phyloP scores from a whole-genome alignment of 2,888 invertebrate genomes.

The Drosophila pseudotakahashii region DNA sequence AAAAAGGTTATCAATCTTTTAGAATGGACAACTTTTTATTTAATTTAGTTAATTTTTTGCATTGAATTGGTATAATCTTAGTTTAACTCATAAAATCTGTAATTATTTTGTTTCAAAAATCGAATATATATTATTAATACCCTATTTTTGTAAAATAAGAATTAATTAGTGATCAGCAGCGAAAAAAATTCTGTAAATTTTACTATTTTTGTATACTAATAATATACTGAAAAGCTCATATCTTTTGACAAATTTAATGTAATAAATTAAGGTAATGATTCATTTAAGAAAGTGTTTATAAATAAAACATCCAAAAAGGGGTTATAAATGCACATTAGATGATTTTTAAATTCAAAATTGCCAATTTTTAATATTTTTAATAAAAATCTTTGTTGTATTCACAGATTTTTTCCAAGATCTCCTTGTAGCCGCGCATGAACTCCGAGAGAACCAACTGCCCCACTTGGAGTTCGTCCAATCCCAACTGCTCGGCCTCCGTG shows the following conservation, averaged over 20 bases:
- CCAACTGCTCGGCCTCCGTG: slow-evolving; percentile 47
- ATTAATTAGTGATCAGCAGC: not conserved
- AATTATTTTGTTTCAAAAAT: too few species aligned
- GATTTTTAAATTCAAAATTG: too few species aligned
- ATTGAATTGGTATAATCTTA: not conserved
- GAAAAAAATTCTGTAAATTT: too few species aligned
- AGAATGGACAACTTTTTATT: too few species aligned
- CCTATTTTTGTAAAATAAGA: not conserved
- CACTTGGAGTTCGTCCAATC: slow-evolving; percentile 38
- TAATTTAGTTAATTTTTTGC: too few species aligned
- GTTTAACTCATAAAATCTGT: too few species aligned
- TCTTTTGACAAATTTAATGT: too few species aligned
- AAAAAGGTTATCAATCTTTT: not conserved
- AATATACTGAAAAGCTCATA: too few species aligned
- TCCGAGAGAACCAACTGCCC: slow-evolving; percentile 53
- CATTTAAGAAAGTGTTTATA: too few species aligned
- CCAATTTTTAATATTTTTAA: not conserved
- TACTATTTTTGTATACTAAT: too few species aligned
- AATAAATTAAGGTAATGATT: not conserved
- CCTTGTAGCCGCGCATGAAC: slow-evolving; percentile 28
- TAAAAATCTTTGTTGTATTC: not conserved
- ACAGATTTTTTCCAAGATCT: slow-evolving; percentile 19
- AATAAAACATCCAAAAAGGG: too few species aligned
- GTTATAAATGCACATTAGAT: too few species aligned
- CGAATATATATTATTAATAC: not conserved